Percentiles rank a stretch among this genome's conserved stretches.
phyloP scores from a whole-genome alignment of 2,888 invertebrate genomes.

The Hyalella azteca region DNA sequence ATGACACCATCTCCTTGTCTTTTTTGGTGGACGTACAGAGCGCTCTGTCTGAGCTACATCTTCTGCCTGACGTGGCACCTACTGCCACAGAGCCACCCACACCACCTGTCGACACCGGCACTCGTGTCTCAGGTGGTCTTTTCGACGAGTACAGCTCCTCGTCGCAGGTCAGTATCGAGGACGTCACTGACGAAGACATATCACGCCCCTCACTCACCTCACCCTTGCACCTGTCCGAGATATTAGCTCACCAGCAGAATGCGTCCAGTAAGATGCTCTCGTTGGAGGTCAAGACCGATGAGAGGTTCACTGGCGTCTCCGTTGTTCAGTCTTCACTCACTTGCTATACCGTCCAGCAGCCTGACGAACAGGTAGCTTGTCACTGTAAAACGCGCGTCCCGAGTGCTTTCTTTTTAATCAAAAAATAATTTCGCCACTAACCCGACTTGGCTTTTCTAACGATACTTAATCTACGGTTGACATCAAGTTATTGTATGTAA shows the following conservation, averaged over 20 bases:
- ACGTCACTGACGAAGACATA: constrained; percentile 53
- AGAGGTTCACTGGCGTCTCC: constrained; percentile 57
- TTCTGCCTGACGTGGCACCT: constrained; percentile 3
- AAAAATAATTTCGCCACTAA: neutral
- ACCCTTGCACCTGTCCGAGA: neutral
- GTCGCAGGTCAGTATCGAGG: constrained; percentile 61
- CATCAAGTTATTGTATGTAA: too few species aligned
- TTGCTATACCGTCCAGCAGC: constrained; percentile 58
- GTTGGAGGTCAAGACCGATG: constrained; percentile 39
- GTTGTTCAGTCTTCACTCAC: constrained; percentile 43
- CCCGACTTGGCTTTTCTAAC: neutral
- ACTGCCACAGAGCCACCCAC: neutral
- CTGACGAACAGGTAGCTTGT: constrained; percentile 60
- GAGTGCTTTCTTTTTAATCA: constrained; percentile 25
- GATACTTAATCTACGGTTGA: too few species aligned
- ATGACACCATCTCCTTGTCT: constrained; percentile 11
- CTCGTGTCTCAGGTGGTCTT: constrained; percentile 27
- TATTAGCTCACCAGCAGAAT: constrained; percentile 11
- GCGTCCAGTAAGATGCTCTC: neutral
- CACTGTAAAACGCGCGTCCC: neutral
- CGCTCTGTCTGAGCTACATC: constrained; percentile 19
- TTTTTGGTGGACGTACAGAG: constrained; percentile 34
- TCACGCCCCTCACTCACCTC: constrained; percentile 8
- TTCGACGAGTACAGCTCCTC: constrained; percentile 23
- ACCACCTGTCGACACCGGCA: neutral